Conservation (phyloP, 2,797 vertebrate genomes). For the Sarcoramphus papa region DNA sequence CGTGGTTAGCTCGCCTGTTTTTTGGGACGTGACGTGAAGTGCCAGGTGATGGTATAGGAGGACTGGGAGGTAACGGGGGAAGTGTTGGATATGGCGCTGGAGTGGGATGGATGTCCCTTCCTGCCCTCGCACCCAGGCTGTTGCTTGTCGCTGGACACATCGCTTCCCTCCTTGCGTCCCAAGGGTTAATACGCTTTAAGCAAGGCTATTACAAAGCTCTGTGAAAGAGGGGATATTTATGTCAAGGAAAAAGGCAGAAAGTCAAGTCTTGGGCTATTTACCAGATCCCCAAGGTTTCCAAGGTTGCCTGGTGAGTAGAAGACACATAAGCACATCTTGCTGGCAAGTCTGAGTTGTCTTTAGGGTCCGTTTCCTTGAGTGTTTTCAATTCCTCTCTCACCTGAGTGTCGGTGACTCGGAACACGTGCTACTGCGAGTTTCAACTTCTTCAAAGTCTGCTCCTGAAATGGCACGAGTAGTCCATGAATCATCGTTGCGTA, state of each 20-base stretch:
- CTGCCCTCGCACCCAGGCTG: not conserved
- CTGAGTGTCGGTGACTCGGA: not conserved
- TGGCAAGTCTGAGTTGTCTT: not conserved
- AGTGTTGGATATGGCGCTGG: not conserved
- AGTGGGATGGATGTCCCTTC: not conserved
- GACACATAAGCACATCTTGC: not conserved
- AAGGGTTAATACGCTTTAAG: not conserved
- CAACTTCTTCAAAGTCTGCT: not conserved
- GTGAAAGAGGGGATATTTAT: not conserved
- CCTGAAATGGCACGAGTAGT: not conserved
- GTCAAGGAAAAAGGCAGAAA: not conserved
- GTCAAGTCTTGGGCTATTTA: not conserved
- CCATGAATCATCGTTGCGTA: not conserved
- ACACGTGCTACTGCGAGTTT: fast-evolving
- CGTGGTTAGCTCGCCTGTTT: fast-evolving
- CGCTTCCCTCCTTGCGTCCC: not conserved
- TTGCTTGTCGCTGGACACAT: not conserved
- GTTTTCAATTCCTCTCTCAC: not conserved
- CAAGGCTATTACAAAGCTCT: not conserved
- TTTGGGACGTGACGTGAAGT: not conserved
- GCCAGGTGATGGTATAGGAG: not conserved
- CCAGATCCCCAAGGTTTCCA: not conserved
- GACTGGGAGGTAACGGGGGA: not conserved
- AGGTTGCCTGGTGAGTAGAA: not conserved
- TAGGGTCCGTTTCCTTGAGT: not conserved